Percentiles rank a stretch among this genome's conserved stretches.
Evolutionary conservation across 2,888 invertebrate species (phyloP).

Genomic region (Elysia crispata): DNA sequence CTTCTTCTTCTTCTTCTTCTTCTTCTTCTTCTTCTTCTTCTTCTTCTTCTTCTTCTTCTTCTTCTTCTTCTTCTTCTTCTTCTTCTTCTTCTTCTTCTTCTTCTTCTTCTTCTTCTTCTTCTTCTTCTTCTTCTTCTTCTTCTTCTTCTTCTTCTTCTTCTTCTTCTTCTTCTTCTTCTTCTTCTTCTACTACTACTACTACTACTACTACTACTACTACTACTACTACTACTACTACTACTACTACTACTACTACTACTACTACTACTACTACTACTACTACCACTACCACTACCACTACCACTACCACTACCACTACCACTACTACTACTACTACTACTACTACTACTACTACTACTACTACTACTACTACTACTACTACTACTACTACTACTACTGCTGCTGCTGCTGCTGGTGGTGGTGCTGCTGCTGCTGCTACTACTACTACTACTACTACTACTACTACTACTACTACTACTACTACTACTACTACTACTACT

Average conservation of each 20-base stretch:
- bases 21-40: neutral
- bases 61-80: neutral
- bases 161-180: neutral
- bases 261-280: neutral
- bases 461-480: slow-evolving; percentile 35
- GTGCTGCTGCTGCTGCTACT: too few species aligned
- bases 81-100: neutral
- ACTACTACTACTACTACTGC: slow-evolving; percentile 31
- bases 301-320: neutral
- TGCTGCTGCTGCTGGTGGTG: too few species aligned
- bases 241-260: neutral
- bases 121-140: slow-evolving; percentile 2
- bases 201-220: neutral
- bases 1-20: neutral
- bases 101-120: slow-evolving; percentile 3
- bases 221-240: neutral
- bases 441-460: slow-evolving; percentile 32
- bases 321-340: slow-evolving; percentile 3
- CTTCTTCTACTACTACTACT: neutral
- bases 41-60: slow-evolving; percentile 3
- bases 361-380: neutral
- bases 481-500: slow-evolving; percentile 32
- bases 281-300: neutral
- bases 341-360: neutral
- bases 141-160: neutral